Conservation (phyloP, 2,888 invertebrate genomes). For the Tetrapedia diversipes region DNA sequence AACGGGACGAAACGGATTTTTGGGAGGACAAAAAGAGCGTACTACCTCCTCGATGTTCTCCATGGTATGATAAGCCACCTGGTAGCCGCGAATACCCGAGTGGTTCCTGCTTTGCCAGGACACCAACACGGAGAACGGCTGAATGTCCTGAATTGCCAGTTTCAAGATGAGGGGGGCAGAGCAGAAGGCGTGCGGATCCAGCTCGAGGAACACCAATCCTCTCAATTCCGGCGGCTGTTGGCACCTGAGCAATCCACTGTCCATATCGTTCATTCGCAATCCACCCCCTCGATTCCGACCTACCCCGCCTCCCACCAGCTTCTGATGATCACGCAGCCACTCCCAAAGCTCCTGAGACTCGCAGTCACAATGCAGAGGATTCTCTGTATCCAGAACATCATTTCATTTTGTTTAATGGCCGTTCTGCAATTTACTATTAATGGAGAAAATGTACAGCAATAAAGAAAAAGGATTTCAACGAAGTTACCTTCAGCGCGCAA, state of each 20-base stretch:
- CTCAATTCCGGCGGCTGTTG: slow-evolving; percentile 92
- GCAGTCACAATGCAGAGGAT: slow-evolving; percentile 95
- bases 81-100: slow-evolving; percentile 92
- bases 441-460: background rate
- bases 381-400: slow-evolving; percentile 85
- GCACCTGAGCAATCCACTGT: slow-evolving; percentile 86
- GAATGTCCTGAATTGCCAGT: slow-evolving; percentile 94
- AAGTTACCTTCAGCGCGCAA: slow-evolving; percentile 92
- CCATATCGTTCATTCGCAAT: slow-evolving; percentile 77
- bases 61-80: slow-evolving; percentile 91
- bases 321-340: slow-evolving; percentile 95
- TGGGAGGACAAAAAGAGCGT: too few relatives aligned
- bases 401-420: background rate
- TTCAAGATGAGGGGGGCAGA: slow-evolving; percentile 92
- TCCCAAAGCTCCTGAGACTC: slow-evolving; percentile 95
- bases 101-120: slow-evolving; percentile 96
- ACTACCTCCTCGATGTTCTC: slow-evolving; percentile 85
- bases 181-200: slow-evolving; percentile 92
- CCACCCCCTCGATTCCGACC: slow-evolving; percentile 83
- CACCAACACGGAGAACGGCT: slow-evolving; percentile 92
- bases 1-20: too few relatives aligned
- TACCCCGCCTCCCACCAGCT: slow-evolving; percentile 86
- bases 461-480: background rate
- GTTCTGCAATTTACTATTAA: too few relatives aligned
- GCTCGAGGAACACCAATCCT: slow-evolving; percentile 89